Evolutionary conservation across 2,113 vertebrate genomes (phyloP).

Genomic region (Lucifuga dentata): DNA sequence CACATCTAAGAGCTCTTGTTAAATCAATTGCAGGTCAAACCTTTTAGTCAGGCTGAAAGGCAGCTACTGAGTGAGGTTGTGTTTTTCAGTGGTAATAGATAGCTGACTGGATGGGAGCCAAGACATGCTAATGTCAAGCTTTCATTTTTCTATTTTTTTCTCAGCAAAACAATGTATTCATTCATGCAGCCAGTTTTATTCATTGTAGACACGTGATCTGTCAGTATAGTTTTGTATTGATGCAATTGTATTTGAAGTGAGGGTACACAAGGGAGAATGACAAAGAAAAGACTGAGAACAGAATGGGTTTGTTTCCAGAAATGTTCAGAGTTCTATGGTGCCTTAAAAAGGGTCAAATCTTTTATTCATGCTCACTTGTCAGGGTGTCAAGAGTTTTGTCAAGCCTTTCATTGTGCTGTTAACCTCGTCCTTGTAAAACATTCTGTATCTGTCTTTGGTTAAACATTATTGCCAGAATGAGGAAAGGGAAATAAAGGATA

Average conservation of each 20-base stretch:
- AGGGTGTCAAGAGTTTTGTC: conserved; percentile 80
- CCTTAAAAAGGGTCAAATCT: conserved; percentile 43
- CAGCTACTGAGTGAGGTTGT: background rate
- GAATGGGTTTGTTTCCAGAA: conserved; percentile 51
- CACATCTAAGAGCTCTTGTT: conserved; percentile 21
- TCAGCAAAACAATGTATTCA: conserved; percentile 32
- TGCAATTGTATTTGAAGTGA: background rate
- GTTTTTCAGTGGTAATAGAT: conserved; percentile 23
- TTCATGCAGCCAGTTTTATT: conserved; percentile 38
- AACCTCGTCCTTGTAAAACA: conserved; percentile 70
- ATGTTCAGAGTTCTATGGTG: conserved; percentile 50
- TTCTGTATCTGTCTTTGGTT: conserved; percentile 68
- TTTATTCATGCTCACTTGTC: conserved; percentile 77
- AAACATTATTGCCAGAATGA: conserved; percentile 61
- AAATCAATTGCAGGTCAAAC: conserved; percentile 53
- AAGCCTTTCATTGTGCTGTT: conserved; percentile 71
- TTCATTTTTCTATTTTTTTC: conserved; percentile 35
- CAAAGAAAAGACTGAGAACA: conserved; percentile 23
- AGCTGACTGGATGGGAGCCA: conserved; percentile 31
- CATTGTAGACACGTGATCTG: conserved; percentile 21
- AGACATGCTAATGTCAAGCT: conserved; percentile 18
- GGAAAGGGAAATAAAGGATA: too few species aligned
- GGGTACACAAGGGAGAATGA: conserved; percentile 33
- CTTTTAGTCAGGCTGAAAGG: conserved; percentile 18
- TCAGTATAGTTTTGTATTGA: conserved; percentile 21